phyloP scores from a whole-genome alignment of 2,113 vertebrate species.

The Onychorhynchus coronatus region DNA sequence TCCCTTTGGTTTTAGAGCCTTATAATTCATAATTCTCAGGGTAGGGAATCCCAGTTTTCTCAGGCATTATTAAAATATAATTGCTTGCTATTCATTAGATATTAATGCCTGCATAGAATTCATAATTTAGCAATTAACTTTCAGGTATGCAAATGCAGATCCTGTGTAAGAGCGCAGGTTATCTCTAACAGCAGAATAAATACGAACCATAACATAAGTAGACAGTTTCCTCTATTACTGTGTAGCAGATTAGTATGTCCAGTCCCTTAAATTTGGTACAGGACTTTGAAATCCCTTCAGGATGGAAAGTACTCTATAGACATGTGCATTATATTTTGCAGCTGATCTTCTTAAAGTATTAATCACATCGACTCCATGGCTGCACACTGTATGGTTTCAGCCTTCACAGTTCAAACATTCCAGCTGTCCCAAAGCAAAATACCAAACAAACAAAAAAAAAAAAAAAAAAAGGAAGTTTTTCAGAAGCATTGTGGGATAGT shows the following conservation, averaged over 20 bases:
- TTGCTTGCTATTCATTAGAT: slow-evolving; percentile 31
- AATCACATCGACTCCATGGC: not conserved
- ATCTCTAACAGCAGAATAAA: not conserved
- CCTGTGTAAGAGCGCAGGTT: not conserved
- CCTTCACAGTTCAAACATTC: not conserved
- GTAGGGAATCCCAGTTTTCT: slow-evolving; percentile 19
- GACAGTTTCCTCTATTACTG: not conserved
- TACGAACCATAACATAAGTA: not conserved
- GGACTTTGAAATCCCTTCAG: not conserved
- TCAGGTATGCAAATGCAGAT: slow-evolving; percentile 34
- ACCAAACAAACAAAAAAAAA: not conserved
- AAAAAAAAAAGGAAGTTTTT: not conserved
- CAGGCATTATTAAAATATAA: slow-evolving; percentile 16
- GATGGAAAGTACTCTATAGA: not conserved
- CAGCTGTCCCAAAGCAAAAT: not conserved
- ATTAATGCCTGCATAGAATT: not conserved
- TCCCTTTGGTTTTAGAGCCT: not conserved
- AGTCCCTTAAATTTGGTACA: not conserved
- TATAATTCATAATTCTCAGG: not conserved
- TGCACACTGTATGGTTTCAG: not conserved
- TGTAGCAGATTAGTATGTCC: not conserved
- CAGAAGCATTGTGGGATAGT: not conserved
- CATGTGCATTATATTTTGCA: not conserved
- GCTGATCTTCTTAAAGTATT: not conserved
- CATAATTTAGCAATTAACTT: slow-evolving; percentile 41